Percentiles rank a stretch among this genome's conserved stretches.
phyloP scores from a whole-genome alignment of 1,140 invertebrate genomes.

The Lasaia peninsularis region DNA sequence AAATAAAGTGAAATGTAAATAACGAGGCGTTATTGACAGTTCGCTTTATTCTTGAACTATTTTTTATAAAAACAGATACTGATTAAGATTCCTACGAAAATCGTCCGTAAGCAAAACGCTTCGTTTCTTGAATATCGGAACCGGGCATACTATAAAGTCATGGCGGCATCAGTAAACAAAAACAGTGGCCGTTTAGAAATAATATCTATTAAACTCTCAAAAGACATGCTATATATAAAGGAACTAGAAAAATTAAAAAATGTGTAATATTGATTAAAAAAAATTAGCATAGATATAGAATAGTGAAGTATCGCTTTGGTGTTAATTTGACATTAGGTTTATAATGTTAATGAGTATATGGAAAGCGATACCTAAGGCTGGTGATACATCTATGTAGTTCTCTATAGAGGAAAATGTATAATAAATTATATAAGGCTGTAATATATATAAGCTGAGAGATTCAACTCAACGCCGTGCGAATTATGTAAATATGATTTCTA shows the following conservation, averaged over 20 bases:
- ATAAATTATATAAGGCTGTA: constrained; percentile 56
- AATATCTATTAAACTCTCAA: neutral
- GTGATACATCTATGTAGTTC: constrained; percentile 60
- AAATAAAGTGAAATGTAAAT: no score
- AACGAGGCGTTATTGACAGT: no score
- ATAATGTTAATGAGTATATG: constrained; percentile 47
- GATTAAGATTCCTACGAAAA: no score
- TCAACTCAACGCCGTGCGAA: constrained; percentile 51
- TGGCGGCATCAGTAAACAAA: no score
- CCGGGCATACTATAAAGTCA: no score
- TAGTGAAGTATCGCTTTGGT: constrained; percentile 20
- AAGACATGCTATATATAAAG: neutral
- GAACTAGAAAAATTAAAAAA: neutral
- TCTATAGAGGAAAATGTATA: constrained; percentile 46
- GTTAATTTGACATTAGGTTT: constrained; percentile 37
- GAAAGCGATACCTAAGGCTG: constrained; percentile 58
- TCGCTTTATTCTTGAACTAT: no score
- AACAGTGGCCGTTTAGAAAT: neutral
- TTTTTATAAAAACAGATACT: no score
- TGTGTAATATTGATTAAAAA: constrained; percentile 3
- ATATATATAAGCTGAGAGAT: constrained; percentile 61
- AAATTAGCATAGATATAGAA: constrained; percentile 23
- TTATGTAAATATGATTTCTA: constrained; percentile 29
- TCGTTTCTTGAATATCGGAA: no score
- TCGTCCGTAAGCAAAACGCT: no score